Evolutionary conservation across 2,888 invertebrate genomes (phyloP), one percentile per base, ranked within the genome.

Genomic region (Nesidiocoris tenuis): DNA sequence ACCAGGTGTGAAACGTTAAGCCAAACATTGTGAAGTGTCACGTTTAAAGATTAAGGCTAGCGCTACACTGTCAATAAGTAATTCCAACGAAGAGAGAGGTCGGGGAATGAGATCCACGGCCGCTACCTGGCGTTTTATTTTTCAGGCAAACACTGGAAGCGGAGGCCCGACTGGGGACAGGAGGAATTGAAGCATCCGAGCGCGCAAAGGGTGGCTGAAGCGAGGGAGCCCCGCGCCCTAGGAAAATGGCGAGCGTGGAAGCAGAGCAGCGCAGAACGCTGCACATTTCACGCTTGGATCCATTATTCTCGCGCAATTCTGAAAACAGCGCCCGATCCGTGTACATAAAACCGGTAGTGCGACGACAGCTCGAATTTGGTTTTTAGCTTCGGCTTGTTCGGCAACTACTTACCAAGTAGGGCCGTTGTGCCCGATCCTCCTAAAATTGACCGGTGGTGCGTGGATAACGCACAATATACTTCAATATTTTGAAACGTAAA

Each of bases 1-100:
- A 70, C 70, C 59, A 70, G 70, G 72, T 72, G 72, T 72, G 72
- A 72, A 72, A 72, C 25, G 72, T 61, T 61, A 61, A 72, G 22
- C 63, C 61, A 72, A 72, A 72, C 72, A 72, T 72, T 72, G 72
- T 72, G 61, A 63, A 72, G 72, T 63, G 72, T 72, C 72, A 54
- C 61, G 61, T 72, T 72, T 72, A 63, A 72, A 72, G 61, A 72
- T 72, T 72, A 63, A 72, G 72, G 72, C 61, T 72, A 72, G 61
- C 72, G 72, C 72, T 61, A 57, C 59, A 72, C 72, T 72, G 72
- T 61, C 72, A 72, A 72, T 72, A 72, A 72, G 72, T 72, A 72
- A 72, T 72, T 72, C 61, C 61, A 72, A 72, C 72, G 63, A 61
- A 24, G 65, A 24, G 65, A 70, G 39, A 57, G 70, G 57, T 70